These are phyloP conservation scores for Ochropleura leucogaster DNA, from an alignment of 2,888 invertebrate genomes.

Conservation along the genomic window DNA sequence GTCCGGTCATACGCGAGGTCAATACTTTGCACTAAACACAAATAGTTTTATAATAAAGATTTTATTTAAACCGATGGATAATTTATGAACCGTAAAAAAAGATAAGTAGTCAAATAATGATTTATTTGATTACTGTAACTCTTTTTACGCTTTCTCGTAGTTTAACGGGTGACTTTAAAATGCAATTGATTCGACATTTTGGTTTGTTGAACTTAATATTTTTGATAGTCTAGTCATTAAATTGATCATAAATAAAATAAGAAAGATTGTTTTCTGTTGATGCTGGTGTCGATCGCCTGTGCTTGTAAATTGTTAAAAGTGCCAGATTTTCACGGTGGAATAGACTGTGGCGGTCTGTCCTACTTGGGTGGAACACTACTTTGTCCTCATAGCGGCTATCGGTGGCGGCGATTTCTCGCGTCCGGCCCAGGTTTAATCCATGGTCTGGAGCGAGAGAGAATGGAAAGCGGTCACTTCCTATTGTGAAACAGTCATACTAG, in stretches of 20 bases:
- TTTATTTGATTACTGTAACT: no score
- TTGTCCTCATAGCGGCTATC: no score
- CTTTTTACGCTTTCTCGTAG: no score
- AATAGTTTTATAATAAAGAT: not conserved
- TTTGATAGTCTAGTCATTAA: not conserved
- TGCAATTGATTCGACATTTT: constrained; percentile 9
- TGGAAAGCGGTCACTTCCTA: no score
- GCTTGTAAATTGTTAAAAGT: not conserved
- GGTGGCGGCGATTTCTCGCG: no score
- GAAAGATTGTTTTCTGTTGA: not conserved
- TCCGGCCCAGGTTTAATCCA: no score
- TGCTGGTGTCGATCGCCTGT: not conserved
- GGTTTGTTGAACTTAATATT: not conserved
- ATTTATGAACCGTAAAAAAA: constrained; percentile 12
- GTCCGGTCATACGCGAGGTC: not conserved
- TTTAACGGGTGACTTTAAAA: constrained; percentile 14
- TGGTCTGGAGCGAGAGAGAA: no score
- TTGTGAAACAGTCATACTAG: no score
- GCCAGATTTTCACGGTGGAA: not conserved
- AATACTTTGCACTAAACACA: not conserved
- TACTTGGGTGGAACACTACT: no score
- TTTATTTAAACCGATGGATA: constrained; percentile 11
- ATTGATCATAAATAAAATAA: not conserved
- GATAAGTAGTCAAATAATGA: constrained; percentile 1
- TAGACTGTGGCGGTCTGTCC: no score